Percentiles rank a stretch among this genome's conserved stretches.
Evolutionary conservation across 2,888 invertebrate genomes (phyloP).

Genomic region (Tinea trinotella): DNA sequence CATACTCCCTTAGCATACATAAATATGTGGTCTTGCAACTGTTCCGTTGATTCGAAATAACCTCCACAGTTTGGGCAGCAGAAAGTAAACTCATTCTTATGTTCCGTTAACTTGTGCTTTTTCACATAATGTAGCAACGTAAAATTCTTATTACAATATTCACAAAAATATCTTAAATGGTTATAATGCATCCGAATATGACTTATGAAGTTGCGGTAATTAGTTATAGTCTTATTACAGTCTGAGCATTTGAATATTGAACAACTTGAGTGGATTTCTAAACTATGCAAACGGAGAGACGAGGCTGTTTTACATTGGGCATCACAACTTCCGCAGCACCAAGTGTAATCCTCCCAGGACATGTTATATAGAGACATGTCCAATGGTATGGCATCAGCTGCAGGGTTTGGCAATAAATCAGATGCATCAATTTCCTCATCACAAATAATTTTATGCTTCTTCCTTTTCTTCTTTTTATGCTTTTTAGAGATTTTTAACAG

Average conservation of each 20-base stretch:
- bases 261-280: constrained; percentile 52
- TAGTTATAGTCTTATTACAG: constrained; percentile 43
- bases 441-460: constrained; percentile 21
- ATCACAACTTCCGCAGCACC: constrained; percentile 53
- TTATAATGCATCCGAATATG: constrained; percentile 52
- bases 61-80: constrained; percentile 50
- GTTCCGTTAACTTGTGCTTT: constrained; percentile 37
- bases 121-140: constrained; percentile 36
- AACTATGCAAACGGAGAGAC: constrained; percentile 47
- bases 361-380: constrained; percentile 28
- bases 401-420: constrained; percentile 20
- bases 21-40: constrained; percentile 46
- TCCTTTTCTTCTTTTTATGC: constrained; percentile 37
- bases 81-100: constrained; percentile 30
- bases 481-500: constrained; percentile 34
- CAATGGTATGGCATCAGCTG: constrained; percentile 22
- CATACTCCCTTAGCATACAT: constrained; percentile 34
- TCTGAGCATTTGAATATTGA: constrained; percentile 54
- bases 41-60: constrained; percentile 40
- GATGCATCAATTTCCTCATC: constrained; percentile 16
- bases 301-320: constrained; percentile 52
- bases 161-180: constrained; percentile 47
- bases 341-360: constrained; percentile 54
- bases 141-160: constrained; percentile 48
- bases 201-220: constrained; percentile 43